Percentiles rank a stretch among this genome's conserved stretches.
These are phyloP conservation scores for Agrotis ipsilon DNA, from an alignment of 2,888 invertebrate species.

Conservation along the genomic window DNA sequence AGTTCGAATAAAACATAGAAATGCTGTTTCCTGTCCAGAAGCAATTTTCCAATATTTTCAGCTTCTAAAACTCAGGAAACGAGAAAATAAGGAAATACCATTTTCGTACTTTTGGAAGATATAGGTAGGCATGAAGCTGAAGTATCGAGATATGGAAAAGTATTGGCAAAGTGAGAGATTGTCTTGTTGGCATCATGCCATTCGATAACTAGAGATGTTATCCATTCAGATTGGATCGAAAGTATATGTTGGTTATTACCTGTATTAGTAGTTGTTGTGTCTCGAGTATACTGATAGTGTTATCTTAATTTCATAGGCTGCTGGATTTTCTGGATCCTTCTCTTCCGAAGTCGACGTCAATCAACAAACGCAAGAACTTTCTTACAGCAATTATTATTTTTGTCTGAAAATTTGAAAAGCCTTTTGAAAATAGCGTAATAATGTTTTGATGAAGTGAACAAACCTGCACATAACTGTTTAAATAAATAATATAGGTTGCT, in stretches of 20 bases:
- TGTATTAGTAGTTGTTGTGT: background rate
- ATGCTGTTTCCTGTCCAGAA: background rate
- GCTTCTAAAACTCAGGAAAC: background rate
- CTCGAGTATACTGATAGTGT: too few species aligned
- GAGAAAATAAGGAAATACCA: conserved; percentile 9
- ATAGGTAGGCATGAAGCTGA: background rate
- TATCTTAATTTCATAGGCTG: background rate
- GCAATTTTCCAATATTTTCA: conserved; percentile 7
- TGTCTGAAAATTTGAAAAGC: background rate
- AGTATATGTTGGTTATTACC: conserved; percentile 25
- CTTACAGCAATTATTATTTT: background rate
- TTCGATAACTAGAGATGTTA: conserved; percentile 47
- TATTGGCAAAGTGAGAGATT: conserved; percentile 42
- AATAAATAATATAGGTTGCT: background rate
- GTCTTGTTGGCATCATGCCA: conserved; percentile 50
- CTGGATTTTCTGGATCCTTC: background rate
- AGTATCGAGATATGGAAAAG: conserved; percentile 25
- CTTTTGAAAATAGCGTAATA: background rate
- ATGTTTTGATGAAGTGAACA: background rate
- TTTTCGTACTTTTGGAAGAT: background rate
- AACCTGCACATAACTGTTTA: background rate
- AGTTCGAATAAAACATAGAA: background rate
- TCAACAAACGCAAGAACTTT: background rate
- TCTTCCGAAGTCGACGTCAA: too few species aligned
- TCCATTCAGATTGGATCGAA: conserved; percentile 28